phyloP scores from a whole-genome alignment of 2,888 invertebrate genomes.

The Nephrocerus scutellatus region DNA sequence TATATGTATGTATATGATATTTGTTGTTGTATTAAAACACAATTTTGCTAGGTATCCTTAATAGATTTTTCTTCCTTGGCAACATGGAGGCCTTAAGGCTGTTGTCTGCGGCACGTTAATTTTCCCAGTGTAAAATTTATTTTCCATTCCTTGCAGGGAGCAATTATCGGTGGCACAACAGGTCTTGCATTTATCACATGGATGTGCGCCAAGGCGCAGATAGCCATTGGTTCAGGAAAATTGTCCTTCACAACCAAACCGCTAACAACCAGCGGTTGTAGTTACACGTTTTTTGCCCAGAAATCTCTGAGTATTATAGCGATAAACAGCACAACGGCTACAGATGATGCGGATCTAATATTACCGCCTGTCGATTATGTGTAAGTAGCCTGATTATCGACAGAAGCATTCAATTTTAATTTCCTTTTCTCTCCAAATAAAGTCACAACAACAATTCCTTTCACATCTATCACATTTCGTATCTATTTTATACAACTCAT shows the following conservation, averaged over 20 bases:
- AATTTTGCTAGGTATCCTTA: too few relatives aligned
- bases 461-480: conserved; percentile 62
- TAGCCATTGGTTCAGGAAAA: conserved; percentile 50
- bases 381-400: too few relatives aligned
- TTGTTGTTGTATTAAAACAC: too few relatives aligned
- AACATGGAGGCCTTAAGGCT: conserved; percentile 58
- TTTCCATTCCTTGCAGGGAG: conserved; percentile 46
- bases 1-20: too few relatives aligned
- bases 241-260: conserved; percentile 50
- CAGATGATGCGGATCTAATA: too few relatives aligned
- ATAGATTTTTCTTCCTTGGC: too few relatives aligned
- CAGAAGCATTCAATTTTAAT: neutral
- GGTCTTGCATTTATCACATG: conserved; percentile 52
- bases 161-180: conserved; percentile 51
- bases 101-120: too few relatives aligned
- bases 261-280: conserved; percentile 51
- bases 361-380: too few relatives aligned
- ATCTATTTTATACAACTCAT: conserved; percentile 68
- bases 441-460: conserved; percentile 33
- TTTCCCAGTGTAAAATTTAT: too few relatives aligned
- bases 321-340: too few relatives aligned
- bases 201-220: conserved; percentile 52
- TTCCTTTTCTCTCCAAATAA: neutral
- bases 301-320: conserved; percentile 37
- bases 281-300: conserved; percentile 48